Conservation (phyloP, 2,888 invertebrate species). For the Lymantria monacha region DNA sequence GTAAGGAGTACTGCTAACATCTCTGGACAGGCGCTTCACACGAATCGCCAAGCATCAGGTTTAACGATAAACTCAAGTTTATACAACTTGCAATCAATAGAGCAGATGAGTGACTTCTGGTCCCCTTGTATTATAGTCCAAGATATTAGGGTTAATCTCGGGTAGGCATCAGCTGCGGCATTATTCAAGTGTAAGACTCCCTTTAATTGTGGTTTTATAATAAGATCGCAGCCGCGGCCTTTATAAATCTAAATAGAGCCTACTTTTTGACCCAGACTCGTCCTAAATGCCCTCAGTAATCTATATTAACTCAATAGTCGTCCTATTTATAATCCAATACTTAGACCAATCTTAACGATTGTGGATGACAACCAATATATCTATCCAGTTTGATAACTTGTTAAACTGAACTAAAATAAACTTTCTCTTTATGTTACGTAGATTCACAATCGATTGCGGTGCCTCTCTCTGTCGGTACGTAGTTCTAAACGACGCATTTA, state of each 20-base stretch:
- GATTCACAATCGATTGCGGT: slow-evolving; percentile 1
- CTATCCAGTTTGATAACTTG: slow-evolving; percentile 7
- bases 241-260: neutral
- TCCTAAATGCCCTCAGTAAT: slow-evolving; percentile 3
- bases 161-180: no score
- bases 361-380: slow-evolving; percentile 23
- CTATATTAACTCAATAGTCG: slow-evolving; percentile 7
- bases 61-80: no score
- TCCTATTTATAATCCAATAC: neutral
- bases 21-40: no score
- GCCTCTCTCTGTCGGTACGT: neutral
- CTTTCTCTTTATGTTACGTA: neutral
- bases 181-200: no score
- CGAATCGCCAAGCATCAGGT: no score
- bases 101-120: no score
- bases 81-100: no score
- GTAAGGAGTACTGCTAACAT: no score
- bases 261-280: neutral
- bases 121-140: no score
- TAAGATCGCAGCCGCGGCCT: no score
- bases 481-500: slow-evolving; percentile 38
- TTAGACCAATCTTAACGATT: slow-evolving; percentile 13
- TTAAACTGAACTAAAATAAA: slow-evolving; percentile 1
- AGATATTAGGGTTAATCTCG: no score
- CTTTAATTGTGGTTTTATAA: no score